Conservation (phyloP, 2,797 vertebrate genomes). For the Pangasius macronema region DNA sequence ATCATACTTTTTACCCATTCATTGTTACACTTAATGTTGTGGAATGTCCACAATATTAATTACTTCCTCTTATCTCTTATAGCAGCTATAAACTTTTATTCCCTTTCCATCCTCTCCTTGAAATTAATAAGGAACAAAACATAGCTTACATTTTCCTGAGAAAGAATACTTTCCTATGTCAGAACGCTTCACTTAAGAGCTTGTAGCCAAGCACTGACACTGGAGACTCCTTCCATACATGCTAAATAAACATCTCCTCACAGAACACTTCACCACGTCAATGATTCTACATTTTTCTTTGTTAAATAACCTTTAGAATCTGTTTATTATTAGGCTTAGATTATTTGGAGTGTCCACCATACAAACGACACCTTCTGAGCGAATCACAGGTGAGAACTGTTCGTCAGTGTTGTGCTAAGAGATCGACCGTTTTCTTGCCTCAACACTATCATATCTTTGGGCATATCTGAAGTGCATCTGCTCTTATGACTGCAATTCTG, state of each 20-base stretch:
- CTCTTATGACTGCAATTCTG: slow-evolving; percentile 35
- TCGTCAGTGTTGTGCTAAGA: neutral
- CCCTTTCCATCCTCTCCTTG: too few species aligned
- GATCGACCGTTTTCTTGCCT: neutral
- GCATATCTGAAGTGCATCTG: slow-evolving; percentile 42
- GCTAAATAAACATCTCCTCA: neutral
- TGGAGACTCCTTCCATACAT: neutral
- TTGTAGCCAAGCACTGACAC: neutral
- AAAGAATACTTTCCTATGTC: neutral
- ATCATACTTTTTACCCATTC: neutral
- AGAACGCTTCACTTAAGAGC: neutral
- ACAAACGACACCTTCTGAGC: neutral
- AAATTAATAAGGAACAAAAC: neutral
- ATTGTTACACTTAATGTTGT: neutral
- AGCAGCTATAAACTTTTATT: too few species aligned
- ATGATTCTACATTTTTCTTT: neutral
- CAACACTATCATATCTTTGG: neutral
- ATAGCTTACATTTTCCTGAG: neutral
- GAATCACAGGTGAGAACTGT: neutral
- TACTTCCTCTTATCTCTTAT: neutral
- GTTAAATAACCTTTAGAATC: neutral
- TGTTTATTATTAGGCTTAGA: neutral
- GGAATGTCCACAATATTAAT: neutral
- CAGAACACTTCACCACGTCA: neutral
- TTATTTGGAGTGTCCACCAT: neutral